phyloP scores from a whole-genome alignment of 2,113 vertebrate species.

The Alces alces region DNA sequence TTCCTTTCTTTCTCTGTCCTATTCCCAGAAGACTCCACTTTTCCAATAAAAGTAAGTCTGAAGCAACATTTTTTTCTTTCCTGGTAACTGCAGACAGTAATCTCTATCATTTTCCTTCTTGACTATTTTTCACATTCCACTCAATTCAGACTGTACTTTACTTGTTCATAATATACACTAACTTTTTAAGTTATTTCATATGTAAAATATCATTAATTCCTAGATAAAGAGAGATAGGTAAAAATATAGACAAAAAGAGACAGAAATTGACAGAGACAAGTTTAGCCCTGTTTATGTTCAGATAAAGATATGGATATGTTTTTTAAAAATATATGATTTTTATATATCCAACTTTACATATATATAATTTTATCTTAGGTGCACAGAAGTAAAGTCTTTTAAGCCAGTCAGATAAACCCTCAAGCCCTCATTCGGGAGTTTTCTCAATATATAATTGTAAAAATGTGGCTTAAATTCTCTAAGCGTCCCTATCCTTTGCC shows the following conservation, averaged over 20 bases:
- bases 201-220: neutral
- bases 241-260: neutral
- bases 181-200: neutral
- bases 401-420: neutral
- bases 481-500: neutral
- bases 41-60: neutral
- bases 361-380: neutral
- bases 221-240: neutral
- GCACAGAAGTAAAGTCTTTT: neutral
- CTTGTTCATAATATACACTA: neutral
- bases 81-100: neutral
- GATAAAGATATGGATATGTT: neutral
- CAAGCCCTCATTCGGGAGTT: accelerated
- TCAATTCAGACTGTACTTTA: neutral
- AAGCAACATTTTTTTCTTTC: neutral
- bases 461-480: neutral
- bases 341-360: neutral
- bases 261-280: neutral
- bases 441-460: neutral
- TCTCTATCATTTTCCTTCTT: neutral
- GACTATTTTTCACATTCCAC: neutral
- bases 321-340: neutral
- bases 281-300: neutral
- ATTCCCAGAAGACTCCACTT: neutral
- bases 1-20: neutral